These are phyloP conservation scores for Morpho achilles DNA, from an alignment of 2,888 invertebrate species.

Conservation along the genomic window DNA sequence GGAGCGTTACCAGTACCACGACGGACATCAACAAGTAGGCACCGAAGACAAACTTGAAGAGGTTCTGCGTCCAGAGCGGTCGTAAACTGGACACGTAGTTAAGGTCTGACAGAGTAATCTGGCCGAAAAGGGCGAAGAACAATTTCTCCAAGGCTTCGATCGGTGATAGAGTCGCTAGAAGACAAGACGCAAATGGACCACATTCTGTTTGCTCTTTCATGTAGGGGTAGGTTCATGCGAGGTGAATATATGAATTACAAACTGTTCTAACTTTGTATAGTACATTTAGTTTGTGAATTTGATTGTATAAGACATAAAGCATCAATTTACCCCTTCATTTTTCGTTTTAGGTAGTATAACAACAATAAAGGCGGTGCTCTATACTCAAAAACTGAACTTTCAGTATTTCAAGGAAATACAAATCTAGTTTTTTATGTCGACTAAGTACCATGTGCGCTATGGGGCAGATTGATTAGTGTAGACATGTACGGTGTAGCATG, in stretches of 20 bases:
- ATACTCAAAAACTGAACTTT: conserved; percentile 20
- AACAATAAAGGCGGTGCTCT: conserved; percentile 25
- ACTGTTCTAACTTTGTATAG: conserved; percentile 8
- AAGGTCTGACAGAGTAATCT: conserved; percentile 92
- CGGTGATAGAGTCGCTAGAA: conserved; percentile 90
- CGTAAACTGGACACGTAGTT: conserved; percentile 85
- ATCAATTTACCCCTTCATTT: conserved; percentile 53
- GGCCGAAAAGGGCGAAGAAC: conserved; percentile 98
- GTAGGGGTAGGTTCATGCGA: conserved; percentile 59
- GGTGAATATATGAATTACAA: background rate
- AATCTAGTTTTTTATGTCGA: conserved; percentile 42
- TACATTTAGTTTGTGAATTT: conserved; percentile 9
- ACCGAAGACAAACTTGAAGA: conserved; percentile 96
- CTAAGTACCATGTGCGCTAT: conserved; percentile 49
- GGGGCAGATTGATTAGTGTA: conserved; percentile 59
- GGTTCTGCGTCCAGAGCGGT: conserved; percentile 90
- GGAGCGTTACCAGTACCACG: conserved; percentile 98
- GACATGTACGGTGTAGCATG: conserved; percentile 23
- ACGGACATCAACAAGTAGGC: conserved; percentile 98
- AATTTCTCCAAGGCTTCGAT: conserved; percentile 97
- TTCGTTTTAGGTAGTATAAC: conserved; percentile 13
- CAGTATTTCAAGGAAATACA: conserved; percentile 24
- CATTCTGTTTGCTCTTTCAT: conserved; percentile 45
- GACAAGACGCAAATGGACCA: conserved; percentile 72
- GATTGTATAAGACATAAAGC: conserved; percentile 23